Evolutionary conservation across 2,797 vertebrate species (phyloP), one percentile per base, ranked within the genome.

Genomic region (Catamblyrhynchus diadema): DNA sequence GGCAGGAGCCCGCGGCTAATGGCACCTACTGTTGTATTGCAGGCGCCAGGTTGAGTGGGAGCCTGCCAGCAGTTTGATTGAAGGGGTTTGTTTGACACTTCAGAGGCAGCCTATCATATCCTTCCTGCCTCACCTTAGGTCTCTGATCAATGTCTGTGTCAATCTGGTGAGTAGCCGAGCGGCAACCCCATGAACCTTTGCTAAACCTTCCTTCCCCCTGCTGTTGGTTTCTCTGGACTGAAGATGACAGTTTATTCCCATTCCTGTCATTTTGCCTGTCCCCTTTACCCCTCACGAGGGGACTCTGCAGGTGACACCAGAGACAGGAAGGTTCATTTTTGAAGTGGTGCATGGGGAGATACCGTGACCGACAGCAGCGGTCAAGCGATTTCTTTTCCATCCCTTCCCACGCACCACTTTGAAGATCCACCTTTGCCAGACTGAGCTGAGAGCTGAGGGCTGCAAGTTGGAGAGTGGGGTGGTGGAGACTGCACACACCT

Each of bases 11-110:
- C 8, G 45, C 10, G 4, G 94, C 97, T 98, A 98, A 98, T 10
- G 27, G 95, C 97, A 92, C 96, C 97, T 98, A 91, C 96, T 97
- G 93, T 98, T 98, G 97, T 98, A 91, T 98, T 98, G 96, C 98
- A 99, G 99, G 98, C 99, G 99, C 98, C 99, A 99, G 98, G 99
- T 99, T 98, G 99, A 99, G 98, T 99, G 99, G 99, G 99, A 99
- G 97, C 99, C 99, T 81, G 99, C 99, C 98, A 99, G 99, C 98
- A 99, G 97, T 98, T 99, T 99, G 98, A 99, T 99, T 90, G 99
- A 99, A 98, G 99, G 99, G 95, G 99, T 99, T 98, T 99, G 99
- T 98, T 98, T 99, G 97, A 99, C 99, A 81, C 99, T 99, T 97
- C 99, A 99, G 98, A 99, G 99, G 81, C 99, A 99, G 98, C 99